phyloP scores from a whole-genome alignment of 1,140 invertebrate species.

The Notospermus geniculatus region DNA sequence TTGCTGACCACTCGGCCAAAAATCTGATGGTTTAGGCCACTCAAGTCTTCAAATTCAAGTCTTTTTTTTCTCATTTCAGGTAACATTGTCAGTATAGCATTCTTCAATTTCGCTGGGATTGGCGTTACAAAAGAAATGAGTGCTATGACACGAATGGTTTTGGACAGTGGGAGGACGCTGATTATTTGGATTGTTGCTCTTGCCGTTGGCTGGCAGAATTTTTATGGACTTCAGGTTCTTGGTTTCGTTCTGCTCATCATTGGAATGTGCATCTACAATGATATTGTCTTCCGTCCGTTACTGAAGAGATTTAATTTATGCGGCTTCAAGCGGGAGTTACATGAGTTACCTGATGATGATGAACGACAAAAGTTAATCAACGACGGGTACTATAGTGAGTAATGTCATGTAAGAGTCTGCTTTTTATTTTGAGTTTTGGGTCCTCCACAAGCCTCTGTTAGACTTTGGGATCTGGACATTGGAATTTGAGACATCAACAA shows the following conservation, averaged over 20 bases:
- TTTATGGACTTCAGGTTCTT: conserved; percentile 77
- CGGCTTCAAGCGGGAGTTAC: not conserved
- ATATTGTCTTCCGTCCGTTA: conserved; percentile 16
- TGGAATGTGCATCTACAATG: conserved; percentile 78
- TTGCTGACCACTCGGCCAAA: too few species aligned
- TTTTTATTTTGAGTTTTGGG: too few species aligned
- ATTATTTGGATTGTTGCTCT: conserved; percentile 85
- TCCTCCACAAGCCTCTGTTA: too few species aligned
- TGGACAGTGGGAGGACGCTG: conserved; percentile 85
- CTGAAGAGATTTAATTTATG: conserved; percentile 7
- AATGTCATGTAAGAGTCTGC: too few species aligned
- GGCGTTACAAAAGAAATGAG: conserved; percentile 86
- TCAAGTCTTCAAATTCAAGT: not conserved
- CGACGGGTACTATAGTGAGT: too few species aligned
- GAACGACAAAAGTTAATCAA: too few species aligned
- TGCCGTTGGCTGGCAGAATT: conserved; percentile 68
- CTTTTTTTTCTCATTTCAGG: conserved; percentile 57
- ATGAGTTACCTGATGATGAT: too few species aligned
- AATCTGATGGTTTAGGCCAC: not conserved
- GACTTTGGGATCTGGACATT: too few species aligned
- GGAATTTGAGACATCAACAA: too few species aligned
- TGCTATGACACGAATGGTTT: conserved; percentile 87
- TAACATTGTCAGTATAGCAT: conserved; percentile 88
- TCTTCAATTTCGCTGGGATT: conserved; percentile 95
- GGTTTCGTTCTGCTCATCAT: conserved; percentile 71